phyloP scores from a whole-genome alignment of 2,113 vertebrate species.

The Lepus americanus region DNA sequence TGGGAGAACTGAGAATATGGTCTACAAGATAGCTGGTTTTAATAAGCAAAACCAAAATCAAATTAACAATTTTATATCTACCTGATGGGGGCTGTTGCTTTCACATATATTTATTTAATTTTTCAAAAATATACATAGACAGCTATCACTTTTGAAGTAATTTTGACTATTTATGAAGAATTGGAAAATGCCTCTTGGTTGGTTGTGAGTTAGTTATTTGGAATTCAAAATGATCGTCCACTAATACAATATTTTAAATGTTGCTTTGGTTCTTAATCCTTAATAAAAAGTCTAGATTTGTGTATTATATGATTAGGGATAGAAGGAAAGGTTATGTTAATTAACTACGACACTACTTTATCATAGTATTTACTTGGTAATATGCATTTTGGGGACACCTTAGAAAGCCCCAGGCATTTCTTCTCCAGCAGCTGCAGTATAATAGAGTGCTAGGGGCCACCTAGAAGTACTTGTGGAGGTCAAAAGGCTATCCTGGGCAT shows the following conservation, averaged over 20 bases:
- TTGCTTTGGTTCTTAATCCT: neutral
- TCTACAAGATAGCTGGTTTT: neutral
- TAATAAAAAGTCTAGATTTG: neutral
- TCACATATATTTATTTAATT: neutral
- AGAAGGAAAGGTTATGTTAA: neutral
- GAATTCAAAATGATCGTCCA: slow-evolving; percentile 44
- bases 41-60: slow-evolving; percentile 29
- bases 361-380: neutral
- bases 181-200: neutral
- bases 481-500: neutral
- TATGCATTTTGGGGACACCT: neutral
- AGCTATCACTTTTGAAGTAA: slow-evolving; percentile 34
- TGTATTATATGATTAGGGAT: neutral
- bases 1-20: neutral
- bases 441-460: neutral
- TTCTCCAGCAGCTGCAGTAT: neutral
- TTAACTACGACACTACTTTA: neutral
- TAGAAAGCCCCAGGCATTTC: neutral
- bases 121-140: neutral
- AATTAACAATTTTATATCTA: slow-evolving; percentile 14
- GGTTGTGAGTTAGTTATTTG: slow-evolving; percentile 40
- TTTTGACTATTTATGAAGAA: neutral
- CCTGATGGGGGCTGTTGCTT: neutral
- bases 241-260: slow-evolving; percentile 46
- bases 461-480: neutral